phyloP scores from a whole-genome alignment of 2,888 invertebrate species.

The Stenolophus ochropezus region DNA sequence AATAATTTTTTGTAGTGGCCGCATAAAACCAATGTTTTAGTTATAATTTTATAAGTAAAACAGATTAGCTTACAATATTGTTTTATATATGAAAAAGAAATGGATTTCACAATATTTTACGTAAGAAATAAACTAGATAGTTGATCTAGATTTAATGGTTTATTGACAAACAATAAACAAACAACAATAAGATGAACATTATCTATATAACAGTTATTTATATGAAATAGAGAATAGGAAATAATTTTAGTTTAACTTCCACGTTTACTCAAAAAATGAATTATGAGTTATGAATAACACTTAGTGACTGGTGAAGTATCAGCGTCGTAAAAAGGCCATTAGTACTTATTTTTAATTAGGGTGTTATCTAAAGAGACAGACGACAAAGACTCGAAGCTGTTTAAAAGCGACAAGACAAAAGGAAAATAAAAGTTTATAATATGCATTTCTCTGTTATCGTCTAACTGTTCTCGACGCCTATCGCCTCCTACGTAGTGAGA shows the following conservation, averaged over 20 bases:
- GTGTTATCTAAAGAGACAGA: conserved; percentile 37
- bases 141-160: neutral
- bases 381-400: conserved; percentile 18
- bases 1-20: too few relatives aligned
- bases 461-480: conserved; percentile 52
- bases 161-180: neutral
- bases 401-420: conserved; percentile 55
- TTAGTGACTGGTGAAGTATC: conserved; percentile 14
- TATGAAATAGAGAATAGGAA: too few relatives aligned
- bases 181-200: neutral
- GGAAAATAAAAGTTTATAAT: conserved; percentile 57
- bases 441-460: conserved; percentile 60
- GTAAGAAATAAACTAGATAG: neutral
- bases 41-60: too few relatives aligned
- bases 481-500: conserved; percentile 56
- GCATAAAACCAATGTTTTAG: too few relatives aligned
- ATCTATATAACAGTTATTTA: neutral
- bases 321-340: conserved; percentile 48
- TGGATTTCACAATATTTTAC: neutral
- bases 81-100: neutral
- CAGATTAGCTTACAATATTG: too few relatives aligned
- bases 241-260: too few relatives aligned
- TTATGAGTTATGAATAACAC: conserved; percentile 11
- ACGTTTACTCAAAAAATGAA: neutral
- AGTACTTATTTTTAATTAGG: conserved; percentile 44